phyloP scores from a whole-genome alignment of 2,888 invertebrate species.

The Odontothrips loti region DNA sequence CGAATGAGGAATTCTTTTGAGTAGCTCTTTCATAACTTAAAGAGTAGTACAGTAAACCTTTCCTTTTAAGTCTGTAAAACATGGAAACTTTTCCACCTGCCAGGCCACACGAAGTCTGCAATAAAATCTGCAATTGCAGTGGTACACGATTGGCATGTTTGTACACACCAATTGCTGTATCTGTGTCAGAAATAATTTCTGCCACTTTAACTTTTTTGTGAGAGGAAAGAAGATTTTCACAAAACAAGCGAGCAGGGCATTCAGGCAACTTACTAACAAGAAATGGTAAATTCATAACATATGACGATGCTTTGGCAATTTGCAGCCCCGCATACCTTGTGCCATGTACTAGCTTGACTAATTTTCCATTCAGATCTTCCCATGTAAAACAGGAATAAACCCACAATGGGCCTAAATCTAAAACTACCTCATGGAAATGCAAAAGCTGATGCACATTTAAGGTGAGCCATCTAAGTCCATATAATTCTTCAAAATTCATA shows the following conservation, averaged over 20 bases:
- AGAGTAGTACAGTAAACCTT: neutral
- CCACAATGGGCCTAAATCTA: conserved; percentile 37
- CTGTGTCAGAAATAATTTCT: conserved; percentile 31
- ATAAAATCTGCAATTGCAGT: neutral
- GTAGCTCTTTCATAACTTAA: neutral
- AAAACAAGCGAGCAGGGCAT: conserved; percentile 15
- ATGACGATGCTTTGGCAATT: conserved; percentile 34
- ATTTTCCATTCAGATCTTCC: conserved; percentile 38
- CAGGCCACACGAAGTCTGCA: neutral
- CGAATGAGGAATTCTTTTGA: neutral
- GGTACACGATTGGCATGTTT: neutral
- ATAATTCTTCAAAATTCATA: conserved; percentile 36
- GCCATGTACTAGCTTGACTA: conserved; percentile 36
- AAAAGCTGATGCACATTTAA: conserved; percentile 38
- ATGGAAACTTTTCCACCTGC: neutral
- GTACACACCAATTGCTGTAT: conserved; percentile 28
- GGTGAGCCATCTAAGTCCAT: conserved; percentile 37
- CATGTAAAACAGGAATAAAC: conserved; percentile 37
- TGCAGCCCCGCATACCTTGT: conserved; percentile 35
- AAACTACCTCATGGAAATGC: conserved; percentile 37
- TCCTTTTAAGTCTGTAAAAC: neutral
- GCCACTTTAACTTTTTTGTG: conserved; percentile 27
- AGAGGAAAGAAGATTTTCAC: conserved; percentile 32
- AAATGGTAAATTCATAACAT: conserved; percentile 32
- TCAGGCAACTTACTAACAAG: neutral